Percentiles rank a stretch among this genome's conserved stretches.
phyloP scores from a whole-genome alignment of 2,797 vertebrate species.

The Kryptolebias ocellatus region DNA sequence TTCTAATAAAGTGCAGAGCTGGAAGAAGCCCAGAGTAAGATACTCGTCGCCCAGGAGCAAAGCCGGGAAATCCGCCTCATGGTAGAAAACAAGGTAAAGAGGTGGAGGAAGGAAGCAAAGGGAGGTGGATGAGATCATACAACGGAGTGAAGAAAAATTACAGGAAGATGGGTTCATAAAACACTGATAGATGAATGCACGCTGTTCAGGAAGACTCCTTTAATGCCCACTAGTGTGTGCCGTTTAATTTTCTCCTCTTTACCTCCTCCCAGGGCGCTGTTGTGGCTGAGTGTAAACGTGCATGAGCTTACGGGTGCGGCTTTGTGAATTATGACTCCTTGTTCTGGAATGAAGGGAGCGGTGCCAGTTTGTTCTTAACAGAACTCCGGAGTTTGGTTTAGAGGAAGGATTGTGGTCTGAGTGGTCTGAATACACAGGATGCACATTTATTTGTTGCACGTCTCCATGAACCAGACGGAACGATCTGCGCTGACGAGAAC shows the following conservation, averaged over 20 bases:
- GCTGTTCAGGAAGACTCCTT: not conserved
- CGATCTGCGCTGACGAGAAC: not conserved
- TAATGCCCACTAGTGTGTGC: not conserved
- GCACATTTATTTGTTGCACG: too few relatives aligned
- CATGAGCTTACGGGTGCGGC: constrained; percentile 58
- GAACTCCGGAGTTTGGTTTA: constrained; percentile 67
- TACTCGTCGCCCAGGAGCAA: constrained; percentile 45
- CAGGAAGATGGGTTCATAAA: constrained; percentile 15
- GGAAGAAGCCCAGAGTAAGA: constrained; percentile 45
- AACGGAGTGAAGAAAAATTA: constrained; percentile 10
- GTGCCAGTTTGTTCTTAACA: constrained; percentile 77
- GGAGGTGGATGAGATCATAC: constrained; percentile 52
- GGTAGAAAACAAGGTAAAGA: constrained; percentile 43
- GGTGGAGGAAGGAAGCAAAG: constrained; percentile 33
- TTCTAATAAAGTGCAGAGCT: constrained; percentile 66
- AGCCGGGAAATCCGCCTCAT: constrained; percentile 52
- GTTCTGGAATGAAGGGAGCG: constrained; percentile 84
- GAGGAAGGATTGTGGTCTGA: constrained; percentile 51
- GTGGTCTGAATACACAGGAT: constrained; percentile 26
- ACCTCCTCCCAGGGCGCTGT: constrained; percentile 38
- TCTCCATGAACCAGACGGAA: too few relatives aligned
- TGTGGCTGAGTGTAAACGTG: constrained; percentile 48
- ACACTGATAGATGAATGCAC: constrained; percentile 19
- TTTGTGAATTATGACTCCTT: constrained; percentile 80
- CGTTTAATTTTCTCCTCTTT: constrained; percentile 49